Conservation (phyloP, 2,113 vertebrate genomes). For the Conger conger region DNA sequence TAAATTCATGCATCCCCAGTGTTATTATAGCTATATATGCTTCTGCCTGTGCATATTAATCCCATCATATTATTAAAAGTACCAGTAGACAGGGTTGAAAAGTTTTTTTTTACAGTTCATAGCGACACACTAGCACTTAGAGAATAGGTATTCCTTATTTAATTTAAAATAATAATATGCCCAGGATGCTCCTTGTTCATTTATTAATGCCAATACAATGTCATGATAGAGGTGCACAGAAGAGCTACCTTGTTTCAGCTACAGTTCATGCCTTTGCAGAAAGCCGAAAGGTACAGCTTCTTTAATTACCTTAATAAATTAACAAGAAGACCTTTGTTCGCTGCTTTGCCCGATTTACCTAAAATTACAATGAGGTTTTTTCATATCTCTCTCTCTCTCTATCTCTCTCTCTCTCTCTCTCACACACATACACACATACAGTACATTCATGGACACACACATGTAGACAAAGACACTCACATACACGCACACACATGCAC, state of each 20-base stretch:
- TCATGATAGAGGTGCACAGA: too few relatives aligned
- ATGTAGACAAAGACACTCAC: not conserved
- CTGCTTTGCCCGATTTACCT: not conserved
- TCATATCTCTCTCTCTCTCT: not conserved
- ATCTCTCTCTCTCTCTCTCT: too few relatives aligned
- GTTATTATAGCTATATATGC: not conserved
- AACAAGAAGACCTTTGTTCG: not conserved
- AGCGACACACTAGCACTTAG: not conserved
- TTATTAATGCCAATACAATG: too few relatives aligned
- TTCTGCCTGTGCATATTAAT: constrained; percentile 16
- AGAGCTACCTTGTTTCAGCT: too few relatives aligned
- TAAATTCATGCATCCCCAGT: not conserved
- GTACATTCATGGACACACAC: too few relatives aligned
- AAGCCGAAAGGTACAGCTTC: too few relatives aligned
- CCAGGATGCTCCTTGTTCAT: too few relatives aligned
- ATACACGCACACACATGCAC: not conserved
- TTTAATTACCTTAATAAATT: not conserved
- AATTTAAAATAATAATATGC: not conserved
- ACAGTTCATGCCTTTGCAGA: too few relatives aligned
- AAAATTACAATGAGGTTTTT: not conserved
- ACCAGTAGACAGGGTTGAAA: not conserved
- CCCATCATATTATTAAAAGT: constrained; percentile 4
- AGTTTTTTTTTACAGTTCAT: not conserved
- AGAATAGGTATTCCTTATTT: not conserved
- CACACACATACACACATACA: not conserved